Percentiles rank a stretch among this genome's conserved stretches.
Conservation (phyloP, 92 coral and sea anemone species). For the Epizoanthus rinbou region DNA sequence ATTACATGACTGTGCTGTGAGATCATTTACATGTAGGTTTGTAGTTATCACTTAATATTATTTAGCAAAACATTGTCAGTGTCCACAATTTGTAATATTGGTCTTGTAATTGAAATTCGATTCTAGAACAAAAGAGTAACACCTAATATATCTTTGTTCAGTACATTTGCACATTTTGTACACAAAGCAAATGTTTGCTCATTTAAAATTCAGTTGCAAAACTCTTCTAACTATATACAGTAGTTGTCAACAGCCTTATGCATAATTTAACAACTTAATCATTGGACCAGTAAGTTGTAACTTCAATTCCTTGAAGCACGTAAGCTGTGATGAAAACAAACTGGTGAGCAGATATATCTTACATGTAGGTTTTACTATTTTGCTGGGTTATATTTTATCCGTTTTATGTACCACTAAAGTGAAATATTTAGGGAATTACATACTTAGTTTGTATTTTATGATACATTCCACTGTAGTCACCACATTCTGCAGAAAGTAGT, state of each 20-base stretch:
- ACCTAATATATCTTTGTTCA: background rate
- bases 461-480: no score
- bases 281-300: background rate
- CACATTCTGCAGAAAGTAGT: no score
- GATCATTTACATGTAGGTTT: background rate
- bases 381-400: no score
- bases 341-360: background rate
- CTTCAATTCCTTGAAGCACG: background rate
- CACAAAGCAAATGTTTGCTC: slow-evolving; percentile 5
- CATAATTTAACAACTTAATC: background rate
- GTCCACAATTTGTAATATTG: background rate
- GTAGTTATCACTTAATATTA: background rate
- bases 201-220: slow-evolving; percentile 9
- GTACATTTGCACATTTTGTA: background rate
- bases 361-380: no score
- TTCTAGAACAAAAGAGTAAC: background rate
- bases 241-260: background rate
- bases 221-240: background rate
- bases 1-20: no score
- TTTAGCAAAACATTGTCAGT: background rate
- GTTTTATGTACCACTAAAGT: no score
- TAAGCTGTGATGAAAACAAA: background rate
- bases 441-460: no score
- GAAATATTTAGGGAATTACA: no score
- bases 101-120: background rate